Conservation (phyloP, 2,113 vertebrate species). For the Struthio camelus region DNA sequence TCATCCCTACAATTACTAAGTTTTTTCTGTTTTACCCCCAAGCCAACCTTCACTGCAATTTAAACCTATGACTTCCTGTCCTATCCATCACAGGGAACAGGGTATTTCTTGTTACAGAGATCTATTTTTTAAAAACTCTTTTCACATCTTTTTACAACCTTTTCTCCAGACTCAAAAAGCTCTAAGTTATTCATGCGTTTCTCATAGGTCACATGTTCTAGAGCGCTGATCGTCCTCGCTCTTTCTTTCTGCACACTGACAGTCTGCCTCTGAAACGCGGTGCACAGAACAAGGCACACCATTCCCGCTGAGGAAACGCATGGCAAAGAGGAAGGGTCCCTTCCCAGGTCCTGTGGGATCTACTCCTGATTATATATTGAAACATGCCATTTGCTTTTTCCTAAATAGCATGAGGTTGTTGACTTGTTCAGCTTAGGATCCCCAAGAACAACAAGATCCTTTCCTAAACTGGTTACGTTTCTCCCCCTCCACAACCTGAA, state of each 20-base stretch:
- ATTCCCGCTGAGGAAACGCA: not conserved
- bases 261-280: not conserved
- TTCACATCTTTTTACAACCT: not conserved
- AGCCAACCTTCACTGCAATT: not conserved
- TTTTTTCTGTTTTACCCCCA: not conserved
- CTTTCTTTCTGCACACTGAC: accelerated
- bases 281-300: not conserved
- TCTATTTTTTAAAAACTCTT: not conserved
- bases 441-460: not conserved
- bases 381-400: not conserved
- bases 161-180: not conserved
- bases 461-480: not conserved
- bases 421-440: not conserved
- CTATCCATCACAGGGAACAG: not conserved
- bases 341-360: not conserved
- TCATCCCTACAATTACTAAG: not conserved
- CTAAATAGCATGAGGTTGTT: not conserved
- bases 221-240: not conserved
- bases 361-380: not conserved
- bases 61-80: not conserved
- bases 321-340: not conserved
- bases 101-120: not conserved
- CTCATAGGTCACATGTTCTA: not conserved
- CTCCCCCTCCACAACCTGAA: not conserved
- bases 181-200: not conserved